These are phyloP conservation scores for Galeopsomyia nigrocyanea DNA, from an alignment of 2,888 invertebrate species.

Conservation along the genomic window DNA sequence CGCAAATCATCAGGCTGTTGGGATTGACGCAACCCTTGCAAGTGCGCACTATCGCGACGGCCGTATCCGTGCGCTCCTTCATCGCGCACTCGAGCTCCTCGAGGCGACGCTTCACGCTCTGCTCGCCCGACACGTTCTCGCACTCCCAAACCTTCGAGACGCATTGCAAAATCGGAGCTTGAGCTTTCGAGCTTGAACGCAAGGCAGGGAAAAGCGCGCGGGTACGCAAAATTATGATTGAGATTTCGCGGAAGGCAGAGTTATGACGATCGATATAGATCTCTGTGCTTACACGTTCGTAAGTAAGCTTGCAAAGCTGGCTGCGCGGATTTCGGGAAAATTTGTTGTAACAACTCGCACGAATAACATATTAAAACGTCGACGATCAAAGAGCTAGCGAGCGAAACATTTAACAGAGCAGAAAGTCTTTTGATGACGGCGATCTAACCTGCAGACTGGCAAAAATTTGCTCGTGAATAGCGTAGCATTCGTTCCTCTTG, in stretches of 20 bases:
- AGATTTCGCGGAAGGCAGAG: too few relatives aligned
- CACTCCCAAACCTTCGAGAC: conserved; percentile 21
- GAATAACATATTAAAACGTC: too few relatives aligned
- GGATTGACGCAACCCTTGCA: conserved; percentile 20
- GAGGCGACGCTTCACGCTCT: neutral
- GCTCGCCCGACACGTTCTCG: conserved; percentile 16
- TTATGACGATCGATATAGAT: too few relatives aligned
- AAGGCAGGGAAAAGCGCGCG: too few relatives aligned
- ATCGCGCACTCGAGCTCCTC: conserved; percentile 9
- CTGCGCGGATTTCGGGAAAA: too few relatives aligned
- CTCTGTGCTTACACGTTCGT: too few relatives aligned
- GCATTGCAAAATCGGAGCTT: too few relatives aligned
- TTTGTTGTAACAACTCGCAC: too few relatives aligned
- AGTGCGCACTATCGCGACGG: conserved; percentile 23
- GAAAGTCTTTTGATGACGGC: neutral
- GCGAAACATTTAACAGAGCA: neutral
- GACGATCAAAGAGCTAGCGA: neutral
- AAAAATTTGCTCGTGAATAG: neutral
- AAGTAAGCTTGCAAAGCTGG: too few relatives aligned
- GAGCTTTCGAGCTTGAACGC: too few relatives aligned
- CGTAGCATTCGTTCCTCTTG: conserved; percentile 15
- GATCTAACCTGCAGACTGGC: conserved; percentile 11
- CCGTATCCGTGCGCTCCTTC: conserved; percentile 24
- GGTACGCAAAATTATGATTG: too few relatives aligned
- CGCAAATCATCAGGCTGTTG: neutral